phyloP scores from a whole-genome alignment of 2,888 invertebrate species.

The Oligia fasciuncula region DNA sequence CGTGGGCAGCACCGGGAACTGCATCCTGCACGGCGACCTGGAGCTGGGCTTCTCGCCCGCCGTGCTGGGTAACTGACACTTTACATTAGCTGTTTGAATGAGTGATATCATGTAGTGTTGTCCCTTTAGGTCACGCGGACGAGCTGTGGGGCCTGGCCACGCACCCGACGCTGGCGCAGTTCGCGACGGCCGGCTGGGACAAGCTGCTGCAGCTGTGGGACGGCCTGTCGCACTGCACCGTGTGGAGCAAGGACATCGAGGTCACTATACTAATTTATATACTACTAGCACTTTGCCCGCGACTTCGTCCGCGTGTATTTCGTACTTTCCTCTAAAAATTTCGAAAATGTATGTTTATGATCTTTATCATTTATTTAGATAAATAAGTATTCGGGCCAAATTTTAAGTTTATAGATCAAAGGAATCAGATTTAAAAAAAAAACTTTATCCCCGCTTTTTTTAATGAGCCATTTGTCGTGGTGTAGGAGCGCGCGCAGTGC shows the following conservation, averaged over 20 bases:
- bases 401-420: too few species aligned
- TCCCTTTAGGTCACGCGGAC: slow-evolving; percentile 93
- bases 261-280: slow-evolving; percentile 75
- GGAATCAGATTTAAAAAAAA: too few species aligned
- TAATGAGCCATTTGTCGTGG: too few species aligned
- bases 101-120: rapidly evolving
- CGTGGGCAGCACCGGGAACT: slow-evolving; percentile 96
- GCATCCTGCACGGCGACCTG: slow-evolving; percentile 93
- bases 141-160: slow-evolving; percentile 96
- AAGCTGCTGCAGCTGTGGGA: slow-evolving; percentile 96
- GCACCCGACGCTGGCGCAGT: slow-evolving; percentile 95
- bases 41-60: slow-evolving; percentile 94
- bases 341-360: too few species aligned
- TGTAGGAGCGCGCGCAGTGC: slow-evolving; percentile 94
- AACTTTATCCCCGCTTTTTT: too few species aligned
- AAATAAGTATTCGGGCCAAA: too few species aligned
- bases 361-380: too few species aligned
- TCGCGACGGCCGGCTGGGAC: slow-evolving; percentile 96
- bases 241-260: slow-evolving; percentile 97
- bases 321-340: too few species aligned
- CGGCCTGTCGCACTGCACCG: slow-evolving; percentile 95
- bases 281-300: too few species aligned
- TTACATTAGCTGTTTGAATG: too few species aligned
- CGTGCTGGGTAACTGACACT: slow-evolving; percentile 83
- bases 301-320: too few species aligned